Percentiles rank a stretch among this genome's conserved stretches.
These are phyloP conservation scores for Capromys pilorides DNA, from an alignment of 2,797 vertebrate species.

Conservation along the genomic window DNA sequence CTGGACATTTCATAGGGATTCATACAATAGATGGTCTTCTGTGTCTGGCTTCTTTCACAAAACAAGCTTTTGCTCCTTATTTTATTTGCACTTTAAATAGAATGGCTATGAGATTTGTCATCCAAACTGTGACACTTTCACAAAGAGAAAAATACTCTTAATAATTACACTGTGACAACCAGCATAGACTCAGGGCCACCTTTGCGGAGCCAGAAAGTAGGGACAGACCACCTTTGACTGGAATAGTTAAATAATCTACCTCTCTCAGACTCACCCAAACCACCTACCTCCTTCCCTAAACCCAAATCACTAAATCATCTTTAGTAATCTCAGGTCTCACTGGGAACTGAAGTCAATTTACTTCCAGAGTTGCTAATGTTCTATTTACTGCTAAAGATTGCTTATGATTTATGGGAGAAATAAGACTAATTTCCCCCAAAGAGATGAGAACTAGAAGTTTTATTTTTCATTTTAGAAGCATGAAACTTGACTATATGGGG, in stretches of 20 bases:
- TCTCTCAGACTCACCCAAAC: neutral
- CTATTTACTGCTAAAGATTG: slow-evolving; percentile 5
- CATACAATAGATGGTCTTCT: neutral
- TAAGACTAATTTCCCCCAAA: slow-evolving; percentile 63
- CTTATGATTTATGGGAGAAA: slow-evolving; percentile 66
- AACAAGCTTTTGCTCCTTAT: neutral
- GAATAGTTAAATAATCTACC: neutral
- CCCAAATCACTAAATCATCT: neutral
- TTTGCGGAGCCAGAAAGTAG: too few relatives aligned
- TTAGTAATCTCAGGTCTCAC: neutral
- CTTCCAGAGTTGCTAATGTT: slow-evolving; percentile 8
- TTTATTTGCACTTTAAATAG: slow-evolving; percentile 28
- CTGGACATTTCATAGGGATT: neutral
- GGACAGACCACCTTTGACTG: rapidly evolving
- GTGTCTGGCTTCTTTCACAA: slow-evolving; percentile 1
- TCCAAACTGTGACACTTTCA: neutral
- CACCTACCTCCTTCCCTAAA: neutral
- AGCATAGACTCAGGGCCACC: neutral
- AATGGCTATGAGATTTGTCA: neutral
- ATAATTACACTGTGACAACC: rapidly evolving
- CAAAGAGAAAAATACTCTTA: neutral
- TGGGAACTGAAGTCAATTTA: neutral
- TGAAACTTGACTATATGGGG: neutral
- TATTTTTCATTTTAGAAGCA: slow-evolving; percentile 65
- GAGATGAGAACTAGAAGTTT: slow-evolving; percentile 57